Percentiles rank a stretch among this genome's conserved stretches.
Conservation (phyloP, 1,140 invertebrate genomes). For the Reticulitermes speratus region DNA sequence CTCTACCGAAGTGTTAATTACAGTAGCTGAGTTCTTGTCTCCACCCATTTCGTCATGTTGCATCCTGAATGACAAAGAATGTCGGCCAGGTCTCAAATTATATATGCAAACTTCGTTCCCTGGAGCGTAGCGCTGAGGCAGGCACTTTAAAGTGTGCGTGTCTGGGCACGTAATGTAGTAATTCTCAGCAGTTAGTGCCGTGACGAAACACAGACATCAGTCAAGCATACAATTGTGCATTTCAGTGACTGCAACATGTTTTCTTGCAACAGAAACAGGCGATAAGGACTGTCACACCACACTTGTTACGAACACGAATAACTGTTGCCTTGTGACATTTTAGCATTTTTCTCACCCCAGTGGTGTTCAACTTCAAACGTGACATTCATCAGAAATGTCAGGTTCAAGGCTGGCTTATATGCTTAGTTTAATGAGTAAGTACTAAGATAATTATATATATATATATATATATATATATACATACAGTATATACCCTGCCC, state of each 20-base stretch:
- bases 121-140: too few species aligned
- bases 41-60: too few species aligned
- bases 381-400: neutral
- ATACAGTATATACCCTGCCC: too few species aligned
- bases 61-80: too few species aligned
- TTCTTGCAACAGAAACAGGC: neutral
- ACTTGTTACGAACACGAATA: neutral
- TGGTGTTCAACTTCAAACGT: neutral
- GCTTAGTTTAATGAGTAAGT: too few species aligned
- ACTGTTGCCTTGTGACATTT: neutral
- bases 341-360: neutral
- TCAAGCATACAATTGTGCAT: neutral
- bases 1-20: too few species aligned
- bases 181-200: neutral
- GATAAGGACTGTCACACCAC: neutral
- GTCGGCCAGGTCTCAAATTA: too few species aligned
- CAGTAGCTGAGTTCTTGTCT: too few species aligned
- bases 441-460: too few species aligned
- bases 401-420: neutral
- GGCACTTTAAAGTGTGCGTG: too few species aligned
- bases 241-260: neutral
- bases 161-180: neutral
- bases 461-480: too few species aligned
- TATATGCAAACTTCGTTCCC: too few species aligned
- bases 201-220: neutral